phyloP scores from a whole-genome alignment of 2,113 vertebrate species.

The Rhynchomys soricoides region DNA sequence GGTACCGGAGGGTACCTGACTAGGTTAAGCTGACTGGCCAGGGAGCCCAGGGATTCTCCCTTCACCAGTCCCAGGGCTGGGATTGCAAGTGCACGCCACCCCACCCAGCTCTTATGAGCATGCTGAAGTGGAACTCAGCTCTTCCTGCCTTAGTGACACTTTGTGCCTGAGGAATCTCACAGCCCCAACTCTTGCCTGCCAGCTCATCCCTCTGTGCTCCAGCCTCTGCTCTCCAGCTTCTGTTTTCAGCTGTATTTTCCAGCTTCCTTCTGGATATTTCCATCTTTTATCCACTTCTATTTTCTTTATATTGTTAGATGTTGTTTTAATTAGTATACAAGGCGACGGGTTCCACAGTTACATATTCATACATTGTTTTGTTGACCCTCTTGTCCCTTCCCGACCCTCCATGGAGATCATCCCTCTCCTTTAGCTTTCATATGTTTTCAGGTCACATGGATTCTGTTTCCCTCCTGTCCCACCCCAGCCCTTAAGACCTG shows the following conservation, averaged over 20 bases:
- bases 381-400: background rate
- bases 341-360: background rate
- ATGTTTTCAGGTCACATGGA: background rate
- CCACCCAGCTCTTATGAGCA: background rate
- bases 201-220: no score
- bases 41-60: no score
- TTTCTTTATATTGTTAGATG: background rate
- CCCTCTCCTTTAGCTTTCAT: background rate
- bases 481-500: background rate
- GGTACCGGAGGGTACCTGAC: background rate
- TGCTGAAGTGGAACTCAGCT: no score
- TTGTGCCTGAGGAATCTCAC: background rate
- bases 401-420: accelerated
- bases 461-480: background rate
- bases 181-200: background rate
- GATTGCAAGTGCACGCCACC: background rate
- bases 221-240: background rate
- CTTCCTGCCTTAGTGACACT: background rate
- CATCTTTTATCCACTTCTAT: background rate
- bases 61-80: background rate
- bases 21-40: background rate
- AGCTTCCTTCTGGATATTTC: constrained; percentile 1
- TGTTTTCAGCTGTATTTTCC: background rate
- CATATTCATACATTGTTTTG: background rate
- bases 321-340: background rate